Evolutionary conservation across 2,888 invertebrate genomes (phyloP).

Genomic region (Escarpia spicata): DNA sequence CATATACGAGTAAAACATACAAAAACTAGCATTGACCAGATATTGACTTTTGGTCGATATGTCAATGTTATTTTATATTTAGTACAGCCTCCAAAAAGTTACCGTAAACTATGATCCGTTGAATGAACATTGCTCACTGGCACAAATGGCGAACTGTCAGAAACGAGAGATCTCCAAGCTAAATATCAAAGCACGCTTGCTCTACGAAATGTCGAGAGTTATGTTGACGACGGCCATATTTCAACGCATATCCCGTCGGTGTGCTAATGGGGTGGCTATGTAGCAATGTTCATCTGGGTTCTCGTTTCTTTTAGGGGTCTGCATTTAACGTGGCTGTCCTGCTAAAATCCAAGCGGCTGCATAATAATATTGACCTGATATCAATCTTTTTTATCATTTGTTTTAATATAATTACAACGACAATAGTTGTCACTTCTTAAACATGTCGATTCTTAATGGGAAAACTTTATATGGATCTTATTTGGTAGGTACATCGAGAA

Average conservation of each 20-base stretch:
- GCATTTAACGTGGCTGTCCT: not conserved
- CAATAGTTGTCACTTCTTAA: not conserved
- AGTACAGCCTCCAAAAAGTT: not conserved
- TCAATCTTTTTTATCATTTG: not conserved
- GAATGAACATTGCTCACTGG: not conserved
- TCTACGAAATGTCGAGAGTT: not conserved
- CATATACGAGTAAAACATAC: no score
- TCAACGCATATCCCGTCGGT: not conserved
- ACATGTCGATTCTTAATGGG: not conserved
- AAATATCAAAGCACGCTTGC: not conserved
- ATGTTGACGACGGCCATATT: not conserved
- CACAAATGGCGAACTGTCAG: not conserved
- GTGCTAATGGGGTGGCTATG: not conserved
- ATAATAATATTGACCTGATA: not conserved
- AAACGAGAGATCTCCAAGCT: not conserved
- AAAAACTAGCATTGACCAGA: no score
- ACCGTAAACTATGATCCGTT: not conserved
- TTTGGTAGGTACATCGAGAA: not conserved
- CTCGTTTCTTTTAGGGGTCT: not conserved
- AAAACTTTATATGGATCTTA: not conserved
- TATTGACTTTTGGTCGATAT: not conserved
- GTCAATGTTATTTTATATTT: not conserved
- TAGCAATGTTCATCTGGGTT: not conserved
- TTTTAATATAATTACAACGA: no score
- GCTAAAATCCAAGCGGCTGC: not conserved